Evolutionary conservation across 1,140 invertebrate species (phyloP).

Genomic region (Aphelenchoides avenae): DNA sequence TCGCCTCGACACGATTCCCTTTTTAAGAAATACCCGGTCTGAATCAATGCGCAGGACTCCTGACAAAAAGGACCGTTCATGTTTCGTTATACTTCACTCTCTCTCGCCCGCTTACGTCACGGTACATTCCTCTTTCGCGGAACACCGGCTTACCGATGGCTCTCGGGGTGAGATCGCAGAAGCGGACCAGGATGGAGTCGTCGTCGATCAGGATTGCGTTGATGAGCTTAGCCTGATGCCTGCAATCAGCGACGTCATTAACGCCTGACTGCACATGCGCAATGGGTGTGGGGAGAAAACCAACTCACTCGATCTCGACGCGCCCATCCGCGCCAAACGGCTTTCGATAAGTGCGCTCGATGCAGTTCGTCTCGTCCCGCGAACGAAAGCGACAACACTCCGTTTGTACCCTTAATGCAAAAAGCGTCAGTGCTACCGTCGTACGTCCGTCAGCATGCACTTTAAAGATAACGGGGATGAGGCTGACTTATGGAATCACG

Average conservation of each 20-base stretch:
- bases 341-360: conserved; percentile 44
- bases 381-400: conserved; percentile 51
- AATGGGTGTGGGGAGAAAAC: too few relatives aligned
- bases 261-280: too few relatives aligned
- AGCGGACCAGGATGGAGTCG: conserved; percentile 38
- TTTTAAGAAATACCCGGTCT: too few relatives aligned
- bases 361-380: conserved; percentile 49
- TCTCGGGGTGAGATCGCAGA: conserved; percentile 42
- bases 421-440: conserved; percentile 3
- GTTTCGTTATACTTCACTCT: too few relatives aligned
- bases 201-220: conserved; percentile 35
- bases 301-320: conserved; percentile 48
- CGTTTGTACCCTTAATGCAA: conserved; percentile 57
- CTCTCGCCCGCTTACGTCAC: too few relatives aligned
- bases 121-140: too few relatives aligned
- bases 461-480: too few relatives aligned
- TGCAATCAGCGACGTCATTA: conserved; percentile 17
- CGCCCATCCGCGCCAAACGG: conserved; percentile 47
- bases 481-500: too few relatives aligned
- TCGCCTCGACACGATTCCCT: too few relatives aligned
- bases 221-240: conserved; percentile 42
- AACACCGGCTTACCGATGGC: conserved; percentile 38
- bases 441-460: too few relatives aligned
- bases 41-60: too few relatives aligned
- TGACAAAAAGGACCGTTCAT: too few relatives aligned